Conservation (phyloP, 2,797 vertebrate genomes). For the Amniataba percoides region DNA sequence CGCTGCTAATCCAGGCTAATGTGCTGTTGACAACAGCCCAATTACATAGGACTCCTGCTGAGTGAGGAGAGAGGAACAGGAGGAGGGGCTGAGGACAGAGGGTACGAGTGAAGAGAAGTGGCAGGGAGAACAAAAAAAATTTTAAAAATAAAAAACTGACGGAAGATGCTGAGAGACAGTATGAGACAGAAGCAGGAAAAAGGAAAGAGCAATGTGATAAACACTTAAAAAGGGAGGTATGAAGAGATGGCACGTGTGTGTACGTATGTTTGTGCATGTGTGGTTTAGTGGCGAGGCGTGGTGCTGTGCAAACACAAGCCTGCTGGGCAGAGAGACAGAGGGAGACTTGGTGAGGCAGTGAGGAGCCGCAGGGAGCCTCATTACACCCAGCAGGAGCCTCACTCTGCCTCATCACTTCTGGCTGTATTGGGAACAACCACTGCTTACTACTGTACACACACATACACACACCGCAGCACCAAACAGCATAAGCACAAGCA, state of each 20-base stretch:
- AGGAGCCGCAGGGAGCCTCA: slow-evolving; percentile 85
- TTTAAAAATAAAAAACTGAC: slow-evolving; percentile 11
- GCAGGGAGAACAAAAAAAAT: slow-evolving; percentile 28
- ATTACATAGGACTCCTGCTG: slow-evolving; percentile 81
- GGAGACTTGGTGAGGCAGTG: slow-evolving; percentile 75
- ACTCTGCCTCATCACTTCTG: slow-evolving; percentile 84
- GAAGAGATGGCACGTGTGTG: slow-evolving; percentile 8
- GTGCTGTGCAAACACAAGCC: slow-evolving; percentile 77
- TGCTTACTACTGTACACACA: slow-evolving; percentile 59
- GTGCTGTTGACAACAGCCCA: slow-evolving; percentile 86
- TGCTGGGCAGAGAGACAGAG: slow-evolving; percentile 79
- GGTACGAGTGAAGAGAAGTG: slow-evolving; percentile 7
- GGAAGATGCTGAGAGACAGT: slow-evolving; percentile 7
- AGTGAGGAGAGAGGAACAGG: slow-evolving; percentile 47
- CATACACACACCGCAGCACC: slow-evolving; percentile 24
- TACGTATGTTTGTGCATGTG: slow-evolving; percentile 35
- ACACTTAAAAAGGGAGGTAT: slow-evolving; percentile 29
- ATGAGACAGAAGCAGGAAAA: slow-evolving; percentile 18
- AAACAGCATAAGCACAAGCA: slow-evolving; percentile 36
- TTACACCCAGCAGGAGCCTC: slow-evolving; percentile 85
- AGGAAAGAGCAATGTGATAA: slow-evolving; percentile 35
- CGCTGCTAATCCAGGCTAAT: slow-evolving; percentile 84
- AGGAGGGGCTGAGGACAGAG: slow-evolving; percentile 44
- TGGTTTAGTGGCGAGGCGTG: slow-evolving; percentile 59
- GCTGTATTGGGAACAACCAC: slow-evolving; percentile 72